Evolutionary conservation across 2,888 invertebrate species (phyloP).

Genomic region (Sarcophaga subvicina): DNA sequence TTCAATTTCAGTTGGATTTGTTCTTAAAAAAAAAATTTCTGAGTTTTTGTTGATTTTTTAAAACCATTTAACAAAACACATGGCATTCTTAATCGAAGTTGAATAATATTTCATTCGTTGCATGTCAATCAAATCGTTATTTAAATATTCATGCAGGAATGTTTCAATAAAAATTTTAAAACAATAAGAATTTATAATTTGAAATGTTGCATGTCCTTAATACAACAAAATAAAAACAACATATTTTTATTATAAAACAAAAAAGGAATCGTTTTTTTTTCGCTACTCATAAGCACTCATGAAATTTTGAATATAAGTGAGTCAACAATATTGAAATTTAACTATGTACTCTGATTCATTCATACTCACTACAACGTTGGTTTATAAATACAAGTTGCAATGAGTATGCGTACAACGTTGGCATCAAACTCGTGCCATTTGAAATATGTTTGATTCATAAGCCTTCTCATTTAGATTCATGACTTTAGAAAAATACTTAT

Average conservation of each 20-base stretch:
- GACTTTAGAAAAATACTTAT: too few relatives aligned
- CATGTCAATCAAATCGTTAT: conserved; percentile 25
- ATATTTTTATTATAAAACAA: not conserved
- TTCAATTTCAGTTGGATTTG: not conserved
- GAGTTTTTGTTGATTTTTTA: conserved; percentile 4
- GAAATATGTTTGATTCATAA: too few relatives aligned
- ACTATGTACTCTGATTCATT: too few relatives aligned
- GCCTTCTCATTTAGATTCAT: too few relatives aligned
- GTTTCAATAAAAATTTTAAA: conserved; percentile 1
- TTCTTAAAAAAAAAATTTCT: too few relatives aligned
- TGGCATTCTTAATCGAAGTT: conserved; percentile 33
- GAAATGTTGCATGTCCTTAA: not conserved
- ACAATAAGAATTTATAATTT: conserved; percentile 18
- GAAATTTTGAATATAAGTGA: too few relatives aligned
- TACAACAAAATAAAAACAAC: not conserved
- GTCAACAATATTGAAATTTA: too few relatives aligned
- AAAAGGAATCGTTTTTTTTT: not conserved
- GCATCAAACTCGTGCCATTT: too few relatives aligned
- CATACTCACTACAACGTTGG: too few relatives aligned
- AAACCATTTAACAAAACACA: conserved; percentile 39
- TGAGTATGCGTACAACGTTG: too few relatives aligned
- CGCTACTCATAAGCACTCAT: too few relatives aligned
- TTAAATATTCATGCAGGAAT: conserved; percentile 18
- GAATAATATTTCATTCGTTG: conserved; percentile 34
- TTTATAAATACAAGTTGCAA: too few relatives aligned